phyloP scores from a whole-genome alignment of 2,797 vertebrate genomes.

The Tragelaphus oryx region DNA sequence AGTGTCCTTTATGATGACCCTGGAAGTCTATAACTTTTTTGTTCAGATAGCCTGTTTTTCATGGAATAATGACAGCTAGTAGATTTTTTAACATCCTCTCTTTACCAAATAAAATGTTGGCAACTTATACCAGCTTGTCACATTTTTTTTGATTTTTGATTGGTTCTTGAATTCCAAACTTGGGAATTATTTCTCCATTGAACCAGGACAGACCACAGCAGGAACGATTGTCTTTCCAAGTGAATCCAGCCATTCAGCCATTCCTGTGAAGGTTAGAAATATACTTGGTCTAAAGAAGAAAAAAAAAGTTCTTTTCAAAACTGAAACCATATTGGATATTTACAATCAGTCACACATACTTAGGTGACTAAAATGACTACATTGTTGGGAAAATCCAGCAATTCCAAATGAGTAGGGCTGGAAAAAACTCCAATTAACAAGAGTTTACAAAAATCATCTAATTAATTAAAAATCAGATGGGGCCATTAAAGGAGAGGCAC shows the following conservation, averaged over 20 bases:
- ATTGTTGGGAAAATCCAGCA: not conserved
- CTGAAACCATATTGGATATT: not conserved
- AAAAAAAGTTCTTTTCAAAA: not conserved
- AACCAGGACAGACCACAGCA: not conserved
- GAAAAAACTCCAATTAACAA: not conserved
- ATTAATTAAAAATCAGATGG: not conserved
- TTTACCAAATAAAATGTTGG: conserved; percentile 22
- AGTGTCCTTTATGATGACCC: not conserved
- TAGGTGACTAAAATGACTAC: not conserved
- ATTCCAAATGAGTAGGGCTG: not conserved
- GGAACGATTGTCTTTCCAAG: not conserved
- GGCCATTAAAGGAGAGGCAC: not conserved
- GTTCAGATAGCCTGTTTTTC: not conserved
- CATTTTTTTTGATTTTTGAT: conserved; percentile 23
- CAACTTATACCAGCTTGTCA: not conserved
- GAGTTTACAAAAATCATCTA: not conserved
- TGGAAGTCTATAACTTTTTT: not conserved
- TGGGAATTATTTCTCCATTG: conserved; percentile 15
- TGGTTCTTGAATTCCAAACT: not conserved
- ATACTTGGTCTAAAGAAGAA: not conserved
- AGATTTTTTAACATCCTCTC: conserved; percentile 32
- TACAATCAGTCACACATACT: not conserved
- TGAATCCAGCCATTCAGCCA: not conserved
- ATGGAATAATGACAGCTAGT: not conserved
- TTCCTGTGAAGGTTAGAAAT: conserved; percentile 21